Percentiles rank a stretch among this genome's conserved stretches.
phyloP scores from a whole-genome alignment of 1,140 invertebrate genomes.

The Drosophila serrata region DNA sequence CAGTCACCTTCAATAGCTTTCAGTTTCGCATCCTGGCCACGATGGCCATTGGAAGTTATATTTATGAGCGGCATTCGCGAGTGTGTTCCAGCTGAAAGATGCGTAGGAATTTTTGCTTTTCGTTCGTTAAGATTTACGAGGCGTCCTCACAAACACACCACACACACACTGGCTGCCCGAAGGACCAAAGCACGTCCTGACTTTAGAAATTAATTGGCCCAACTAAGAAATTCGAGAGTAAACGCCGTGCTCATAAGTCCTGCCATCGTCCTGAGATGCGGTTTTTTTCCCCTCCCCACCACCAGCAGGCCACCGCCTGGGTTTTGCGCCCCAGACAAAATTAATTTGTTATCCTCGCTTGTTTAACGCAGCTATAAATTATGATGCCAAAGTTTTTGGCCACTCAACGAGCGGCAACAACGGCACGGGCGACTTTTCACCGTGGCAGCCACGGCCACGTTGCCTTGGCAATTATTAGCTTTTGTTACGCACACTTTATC shows the following conservation, averaged over 20 bases:
- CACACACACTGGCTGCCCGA: constrained; percentile 8
- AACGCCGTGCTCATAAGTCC: constrained; percentile 77
- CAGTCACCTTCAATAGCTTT: constrained; percentile 32
- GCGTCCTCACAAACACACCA: constrained; percentile 41
- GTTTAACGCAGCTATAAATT: constrained; percentile 84
- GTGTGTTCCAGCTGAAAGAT: constrained; percentile 55
- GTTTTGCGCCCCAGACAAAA: constrained; percentile 71
- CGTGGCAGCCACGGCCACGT: constrained; percentile 67
- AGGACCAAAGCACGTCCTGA: constrained; percentile 54
- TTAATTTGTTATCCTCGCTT: constrained; percentile 84
- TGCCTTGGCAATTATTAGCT: constrained; percentile 81
- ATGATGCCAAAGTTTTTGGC: constrained; percentile 82
- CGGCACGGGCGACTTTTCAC: constrained; percentile 58
- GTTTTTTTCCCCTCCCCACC: constrained; percentile 40
- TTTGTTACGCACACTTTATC: constrained; percentile 83
- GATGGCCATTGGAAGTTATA: constrained; percentile 65
- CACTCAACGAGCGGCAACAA: constrained; percentile 73
- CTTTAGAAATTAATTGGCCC: constrained; percentile 84
- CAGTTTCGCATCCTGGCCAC: constrained; percentile 18
- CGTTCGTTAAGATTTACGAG: constrained; percentile 82
- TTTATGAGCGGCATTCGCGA: constrained; percentile 77
- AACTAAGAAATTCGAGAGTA: constrained; percentile 83
- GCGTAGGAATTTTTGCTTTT: constrained; percentile 81
- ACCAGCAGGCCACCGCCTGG: background rate
- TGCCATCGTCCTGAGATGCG: constrained; percentile 65